A percentile compares a stretch with the other conserved stretches of the same genome.
phyloP scores from a whole-genome alignment of 2,888 invertebrate species.

The Aphodius sticticus region DNA sequence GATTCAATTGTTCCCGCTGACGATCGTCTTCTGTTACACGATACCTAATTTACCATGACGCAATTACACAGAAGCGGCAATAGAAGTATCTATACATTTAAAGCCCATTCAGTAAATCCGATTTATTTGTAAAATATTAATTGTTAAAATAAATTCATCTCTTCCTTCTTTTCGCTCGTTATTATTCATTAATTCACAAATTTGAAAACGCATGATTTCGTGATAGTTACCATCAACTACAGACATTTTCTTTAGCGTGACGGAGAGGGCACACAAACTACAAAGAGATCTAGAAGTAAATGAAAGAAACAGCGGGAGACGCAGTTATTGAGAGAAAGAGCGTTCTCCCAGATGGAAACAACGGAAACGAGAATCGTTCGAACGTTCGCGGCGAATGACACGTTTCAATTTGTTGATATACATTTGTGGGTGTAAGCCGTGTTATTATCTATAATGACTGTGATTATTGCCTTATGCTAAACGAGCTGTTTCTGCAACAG shows the following conservation, averaged over 20 bases:
- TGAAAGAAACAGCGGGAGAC: background rate
- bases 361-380: background rate
- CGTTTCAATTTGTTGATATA: conserved; percentile 33
- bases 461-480: conserved; percentile 21
- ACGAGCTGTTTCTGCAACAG: conserved; percentile 12
- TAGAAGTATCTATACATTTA: background rate
- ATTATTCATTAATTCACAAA: no score
- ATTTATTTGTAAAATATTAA: background rate
- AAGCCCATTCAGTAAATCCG: background rate
- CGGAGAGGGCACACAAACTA: background rate
- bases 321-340: background rate
- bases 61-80: background rate
- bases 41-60: background rate
- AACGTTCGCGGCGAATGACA: conserved; percentile 26
- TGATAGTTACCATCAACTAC: no score
- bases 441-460: conserved; percentile 31
- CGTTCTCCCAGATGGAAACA: background rate
- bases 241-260: background rate
- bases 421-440: conserved; percentile 27
- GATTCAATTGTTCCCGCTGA: background rate
- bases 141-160: no score
- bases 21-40: background rate
- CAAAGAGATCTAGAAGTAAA: background rate
- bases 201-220: no score
- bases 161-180: no score